These are phyloP conservation scores for Leptogaster cylindrica DNA, from an alignment of 2,888 invertebrate genomes.

Conservation along the genomic window DNA sequence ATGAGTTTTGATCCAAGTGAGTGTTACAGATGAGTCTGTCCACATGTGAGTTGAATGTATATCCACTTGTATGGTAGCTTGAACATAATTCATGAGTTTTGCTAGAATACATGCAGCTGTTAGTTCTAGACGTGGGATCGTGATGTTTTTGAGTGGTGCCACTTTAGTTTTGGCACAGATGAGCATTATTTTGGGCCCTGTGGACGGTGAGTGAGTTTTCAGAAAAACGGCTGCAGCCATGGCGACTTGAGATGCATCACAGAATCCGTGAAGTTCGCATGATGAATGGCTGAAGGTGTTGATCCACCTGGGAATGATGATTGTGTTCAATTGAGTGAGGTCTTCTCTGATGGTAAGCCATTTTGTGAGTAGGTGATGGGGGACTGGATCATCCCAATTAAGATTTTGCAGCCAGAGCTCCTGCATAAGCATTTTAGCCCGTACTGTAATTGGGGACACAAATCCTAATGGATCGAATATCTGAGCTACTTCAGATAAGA, in stretches of 20 bases:
- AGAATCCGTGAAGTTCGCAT: slow-evolving; percentile 6
- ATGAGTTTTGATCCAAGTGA: not conserved
- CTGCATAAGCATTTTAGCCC: slow-evolving; percentile 16
- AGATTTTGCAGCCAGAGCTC: slow-evolving; percentile 14
- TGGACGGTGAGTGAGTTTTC: not conserved
- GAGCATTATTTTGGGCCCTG: not conserved
- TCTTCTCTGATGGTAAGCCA: not conserved
- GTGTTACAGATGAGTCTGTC: not conserved
- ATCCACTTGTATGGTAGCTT: not conserved
- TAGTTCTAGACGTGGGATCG: not conserved
- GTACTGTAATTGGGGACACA: slow-evolving; percentile 11
- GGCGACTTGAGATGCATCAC: slow-evolving; percentile 15
- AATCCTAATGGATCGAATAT: slow-evolving; percentile 38
- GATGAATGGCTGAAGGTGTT: not conserved
- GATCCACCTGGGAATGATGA: not conserved
- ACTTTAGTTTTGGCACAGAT: not conserved
- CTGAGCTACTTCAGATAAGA: slow-evolving; percentile 35
- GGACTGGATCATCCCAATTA: not conserved
- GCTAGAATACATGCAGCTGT: not conserved
- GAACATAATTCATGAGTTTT: not conserved
- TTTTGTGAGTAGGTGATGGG: not conserved
- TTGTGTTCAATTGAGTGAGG: not conserved
- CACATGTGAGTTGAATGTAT: not conserved
- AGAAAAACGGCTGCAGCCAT: slow-evolving; percentile 2
- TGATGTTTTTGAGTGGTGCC: not conserved